Conservation (phyloP, 2,888 invertebrate species). For the Fragum whitleyi region DNA sequence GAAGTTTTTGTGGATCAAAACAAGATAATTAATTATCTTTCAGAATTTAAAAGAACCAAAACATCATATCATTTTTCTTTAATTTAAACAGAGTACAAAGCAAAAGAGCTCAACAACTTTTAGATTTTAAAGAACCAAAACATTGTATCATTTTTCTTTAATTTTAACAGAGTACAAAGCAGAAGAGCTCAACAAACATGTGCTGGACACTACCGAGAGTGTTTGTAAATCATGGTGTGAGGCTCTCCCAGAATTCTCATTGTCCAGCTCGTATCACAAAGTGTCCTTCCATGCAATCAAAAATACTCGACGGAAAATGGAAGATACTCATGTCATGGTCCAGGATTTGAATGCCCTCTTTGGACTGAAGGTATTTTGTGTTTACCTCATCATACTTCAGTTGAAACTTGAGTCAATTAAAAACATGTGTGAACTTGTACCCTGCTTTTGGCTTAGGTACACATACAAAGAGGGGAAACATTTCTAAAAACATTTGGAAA, state of each 20-base stretch:
- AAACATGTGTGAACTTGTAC: too few species aligned
- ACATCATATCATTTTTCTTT: too few species aligned
- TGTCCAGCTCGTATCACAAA: conserved; percentile 61
- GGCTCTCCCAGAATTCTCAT: conserved; percentile 66
- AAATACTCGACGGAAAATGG: conserved; percentile 95
- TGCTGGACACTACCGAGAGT: conserved; percentile 69
- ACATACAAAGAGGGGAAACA: too few species aligned
- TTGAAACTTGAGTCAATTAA: too few species aligned
- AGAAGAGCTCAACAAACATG: conserved; percentile 67
- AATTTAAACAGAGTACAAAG: conserved; percentile 70
- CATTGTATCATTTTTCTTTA: too few species aligned
- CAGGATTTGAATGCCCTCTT: conserved; percentile 93
- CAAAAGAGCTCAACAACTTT: too few species aligned
- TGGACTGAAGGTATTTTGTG: conserved; percentile 89
- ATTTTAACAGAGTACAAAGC: conserved; percentile 72
- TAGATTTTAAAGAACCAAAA: too few species aligned
- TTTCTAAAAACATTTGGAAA: too few species aligned
- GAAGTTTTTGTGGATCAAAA: too few species aligned
- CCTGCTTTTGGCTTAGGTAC: too few species aligned
- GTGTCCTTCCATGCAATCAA: conserved; percentile 90
- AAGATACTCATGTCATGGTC: conserved; percentile 94
- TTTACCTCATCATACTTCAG: not conserved
- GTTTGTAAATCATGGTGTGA: conserved; percentile 76
- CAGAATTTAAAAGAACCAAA: too few species aligned
- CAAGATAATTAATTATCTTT: too few species aligned